These are phyloP conservation scores for Poicephalus meyeri DNA, from an alignment of 2,113 vertebrate species.

Conservation along the genomic window DNA sequence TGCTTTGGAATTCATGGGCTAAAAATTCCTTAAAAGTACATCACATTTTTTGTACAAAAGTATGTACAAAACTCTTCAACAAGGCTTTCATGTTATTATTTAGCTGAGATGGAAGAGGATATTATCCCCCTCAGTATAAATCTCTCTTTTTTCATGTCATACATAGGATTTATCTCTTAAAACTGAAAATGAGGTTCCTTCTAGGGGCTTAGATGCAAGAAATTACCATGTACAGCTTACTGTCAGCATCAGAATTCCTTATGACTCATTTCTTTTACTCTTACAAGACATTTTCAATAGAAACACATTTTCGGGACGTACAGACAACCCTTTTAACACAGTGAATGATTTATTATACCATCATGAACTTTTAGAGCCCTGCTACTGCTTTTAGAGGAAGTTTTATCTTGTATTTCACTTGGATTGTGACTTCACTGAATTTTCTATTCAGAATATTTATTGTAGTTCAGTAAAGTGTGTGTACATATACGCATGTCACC, in stretches of 20 bases:
- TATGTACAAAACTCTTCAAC: background rate
- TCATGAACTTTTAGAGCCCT: background rate
- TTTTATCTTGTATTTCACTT: background rate
- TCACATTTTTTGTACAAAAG: background rate
- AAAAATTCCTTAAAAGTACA: background rate
- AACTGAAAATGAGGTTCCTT: background rate
- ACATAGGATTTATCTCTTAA: background rate
- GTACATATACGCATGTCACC: background rate
- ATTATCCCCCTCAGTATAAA: background rate
- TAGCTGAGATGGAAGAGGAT: background rate
- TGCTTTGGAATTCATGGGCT: background rate
- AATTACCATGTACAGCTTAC: background rate
- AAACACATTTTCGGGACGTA: background rate
- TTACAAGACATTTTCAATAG: background rate
- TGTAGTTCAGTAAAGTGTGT: background rate
- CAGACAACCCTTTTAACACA: background rate
- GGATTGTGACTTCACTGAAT: rapidly evolving
- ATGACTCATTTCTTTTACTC: background rate
- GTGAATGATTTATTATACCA: background rate
- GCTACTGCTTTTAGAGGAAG: background rate
- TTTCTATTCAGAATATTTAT: background rate
- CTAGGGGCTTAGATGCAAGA: background rate
- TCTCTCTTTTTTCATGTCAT: background rate
- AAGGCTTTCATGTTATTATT: background rate
- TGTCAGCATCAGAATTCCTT: background rate